Base-by-base conservation (phyloP, 1,140 invertebrate species). In the Cardiocondyla obscurior region DNA sequence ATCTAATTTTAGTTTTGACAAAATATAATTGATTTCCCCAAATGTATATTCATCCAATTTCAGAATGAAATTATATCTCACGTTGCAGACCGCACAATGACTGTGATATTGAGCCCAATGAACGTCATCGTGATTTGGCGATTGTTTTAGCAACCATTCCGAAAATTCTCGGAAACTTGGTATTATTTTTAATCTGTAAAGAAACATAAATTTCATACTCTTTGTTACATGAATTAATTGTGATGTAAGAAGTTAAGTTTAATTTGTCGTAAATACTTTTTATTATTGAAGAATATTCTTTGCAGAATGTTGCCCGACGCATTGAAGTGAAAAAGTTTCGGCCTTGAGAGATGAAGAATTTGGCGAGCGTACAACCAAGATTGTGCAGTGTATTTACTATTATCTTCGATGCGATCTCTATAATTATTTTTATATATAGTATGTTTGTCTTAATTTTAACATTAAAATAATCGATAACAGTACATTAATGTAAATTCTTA, bases 401-500 rank as follows among this genome's bases (percentile, higher is more conserved):
- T 94, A 65, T 94, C 92, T 81, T 94, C 94, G 76, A 95, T 91
- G 82, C 94, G 91, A 79, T 95, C 94, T 84, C 95, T 93, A 10
- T n/a, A 46, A 16, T 25, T 49, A 49, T 39, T 65, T 51, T 36
- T 39, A 1, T 16, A 49, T 51, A n/a, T n/a, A 33, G 0, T 76
- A 22, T 46, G 16, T 57, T 5, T 0, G 22, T 12, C 12, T 22
- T 49, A 62, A 58, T 58, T 6, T 19, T 30, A 0, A 3, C 14
- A 8, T 28, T 44, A 42, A 14, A 44, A 42, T 65, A 16, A 65
- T 6, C 60, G 22, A 25, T 64, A 22, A 36, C 30, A 62, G 39
- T 22, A 62, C 3, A 10, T 62, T 39, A 10, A 16, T 6, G 44
- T 53, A 30, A 67, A 67, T 28, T 44, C n/a, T 19, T 7, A 53